Base-by-base conservation (phyloP, 2,888 invertebrate genomes). In the Campoletis raptor region DNA sequence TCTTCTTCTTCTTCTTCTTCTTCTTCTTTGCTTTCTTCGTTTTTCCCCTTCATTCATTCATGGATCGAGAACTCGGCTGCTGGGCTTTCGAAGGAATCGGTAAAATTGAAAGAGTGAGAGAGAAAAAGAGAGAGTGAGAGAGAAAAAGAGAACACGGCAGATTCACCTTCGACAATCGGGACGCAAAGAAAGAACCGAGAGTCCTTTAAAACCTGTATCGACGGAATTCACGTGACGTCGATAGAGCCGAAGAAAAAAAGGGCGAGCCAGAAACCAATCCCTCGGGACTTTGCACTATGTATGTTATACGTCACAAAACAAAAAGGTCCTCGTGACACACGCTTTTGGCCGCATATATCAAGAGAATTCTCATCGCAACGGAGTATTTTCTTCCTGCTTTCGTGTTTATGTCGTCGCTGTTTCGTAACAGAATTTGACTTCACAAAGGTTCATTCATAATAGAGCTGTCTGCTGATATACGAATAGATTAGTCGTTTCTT, bases 11-110 rank as follows among this genome's bases (percentile, higher is more conserved):
- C 21, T 57, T 24, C 52, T 57, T 76, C 45, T 78, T 79, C 83
- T 74, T 69, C 74, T 69, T 83, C 85, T 66, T 79, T 48, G 54
- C 54, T 54, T 21, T 54, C 54, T 54, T 21, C 21, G 9, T 30
- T 61, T 61, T 30, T 61, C 30, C 30, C 3, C 69, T 88, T 89
- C 88, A 89, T 90, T 92, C 92, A 92, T 92, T 92, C 92, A 92
- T 91, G 92, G 72, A 80, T 40, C 61, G 45, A 48, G 70, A 67
- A 45, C 64, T 64, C 57, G 37, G 77, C 64, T 61, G 70, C 42
- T 72, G 64, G 76, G 90, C 87, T 88, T 89, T 89, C 89, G 89
- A 89, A 89, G 89, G 88, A 90, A 89, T 90, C 89, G 90, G 88
- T 88, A 86, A 89, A 90, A 90, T 90, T 90, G 91, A 89, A 88